phyloP scores from a whole-genome alignment of 2,797 vertebrate genomes.

The Euthynnus affinis region DNA sequence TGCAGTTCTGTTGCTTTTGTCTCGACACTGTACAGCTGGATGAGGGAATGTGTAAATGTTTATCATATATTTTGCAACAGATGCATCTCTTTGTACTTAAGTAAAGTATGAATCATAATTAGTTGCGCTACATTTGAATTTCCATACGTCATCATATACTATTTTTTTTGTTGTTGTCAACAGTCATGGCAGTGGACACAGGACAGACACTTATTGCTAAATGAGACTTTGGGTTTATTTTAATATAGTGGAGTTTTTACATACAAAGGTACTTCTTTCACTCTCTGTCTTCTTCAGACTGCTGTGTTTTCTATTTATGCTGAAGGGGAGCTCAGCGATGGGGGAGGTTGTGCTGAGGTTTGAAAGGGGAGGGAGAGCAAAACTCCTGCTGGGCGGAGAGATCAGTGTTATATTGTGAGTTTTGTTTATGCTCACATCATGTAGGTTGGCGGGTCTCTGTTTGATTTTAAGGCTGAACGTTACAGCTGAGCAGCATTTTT shows the following conservation, averaged over 20 bases:
- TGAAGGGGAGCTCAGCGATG: slow-evolving; percentile 44
- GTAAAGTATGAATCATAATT: slow-evolving; percentile 12
- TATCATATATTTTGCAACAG: slow-evolving; percentile 24
- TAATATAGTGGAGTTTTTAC: too few species aligned
- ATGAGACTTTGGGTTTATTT: slow-evolving; percentile 18
- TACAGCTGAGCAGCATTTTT: slow-evolving; percentile 32
- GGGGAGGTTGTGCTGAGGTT: slow-evolving; percentile 54
- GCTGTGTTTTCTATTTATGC: slow-evolving; percentile 60
- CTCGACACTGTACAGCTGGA: neutral
- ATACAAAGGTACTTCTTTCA: slow-evolving; percentile 13
- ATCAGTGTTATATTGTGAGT: slow-evolving; percentile 73
- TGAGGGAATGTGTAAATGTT: slow-evolving; percentile 13
- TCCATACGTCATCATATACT: neutral
- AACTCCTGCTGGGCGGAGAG: slow-evolving; percentile 70
- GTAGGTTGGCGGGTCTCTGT: slow-evolving; percentile 53
- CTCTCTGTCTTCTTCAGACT: slow-evolving; percentile 42
- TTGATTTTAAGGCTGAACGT: slow-evolving; percentile 29
- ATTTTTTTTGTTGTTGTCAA: neutral
- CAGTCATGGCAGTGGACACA: slow-evolving; percentile 2
- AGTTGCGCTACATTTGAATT: slow-evolving; percentile 34
- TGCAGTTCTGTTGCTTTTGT: slow-evolving; percentile 8
- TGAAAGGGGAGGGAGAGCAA: slow-evolving; percentile 48
- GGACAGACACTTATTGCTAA: neutral
- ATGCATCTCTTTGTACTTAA: slow-evolving; percentile 18
- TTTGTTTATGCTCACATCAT: slow-evolving; percentile 69